Evolutionary conservation across 2,888 invertebrate genomes (phyloP), one percentile per base, ranked within the genome.

Genomic region (Crematogaster levior): DNA sequence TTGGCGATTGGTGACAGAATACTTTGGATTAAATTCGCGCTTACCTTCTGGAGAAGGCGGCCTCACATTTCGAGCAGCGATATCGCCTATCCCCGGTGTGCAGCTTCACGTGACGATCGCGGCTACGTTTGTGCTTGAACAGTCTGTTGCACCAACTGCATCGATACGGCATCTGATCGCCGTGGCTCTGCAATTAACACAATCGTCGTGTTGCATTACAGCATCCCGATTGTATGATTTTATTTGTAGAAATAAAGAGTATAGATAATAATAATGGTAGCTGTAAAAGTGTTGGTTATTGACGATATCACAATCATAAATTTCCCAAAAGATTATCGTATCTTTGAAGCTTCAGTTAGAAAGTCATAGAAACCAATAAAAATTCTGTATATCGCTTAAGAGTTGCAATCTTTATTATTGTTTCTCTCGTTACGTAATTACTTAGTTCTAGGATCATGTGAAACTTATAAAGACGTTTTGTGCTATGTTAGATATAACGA

Each of bases 41-140:
- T 95, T 95, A 98, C 98, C 98, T 98, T 95, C 98, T 96, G 74
- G 98, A 98, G 95, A 99, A 99, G 70, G 98, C 98, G 6, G 98
- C 97, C 92, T 98, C 98, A 95, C 99, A 99, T 93, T 98, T 97
- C 15, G 97, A 96, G 94, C 98, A 99, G 93, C 98, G 97, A 95
- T 98, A 98, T 94, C 98, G 98, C 93, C 98, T 96, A 94, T 98
- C 98, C 12, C 98, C 98, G 0, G 98, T 98, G 95, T 99, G 98
- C 84, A 98, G 96, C 94, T 98, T 99, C 91, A 98, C 97, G 95
- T 99, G 99, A 30, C 99, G 96, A 95, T 99, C 99, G 79, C 98
- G 96, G 86, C 98, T 98, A 46, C 98, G 96, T 94, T 99, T 99
- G 96, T 99, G 98, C 95, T 98, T 98, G 96, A 99, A 99, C 88